These are phyloP conservation scores for Caenorhabditis sp. DNA, from an alignment of 2,888 invertebrate genomes.

Conservation along the genomic window DNA sequence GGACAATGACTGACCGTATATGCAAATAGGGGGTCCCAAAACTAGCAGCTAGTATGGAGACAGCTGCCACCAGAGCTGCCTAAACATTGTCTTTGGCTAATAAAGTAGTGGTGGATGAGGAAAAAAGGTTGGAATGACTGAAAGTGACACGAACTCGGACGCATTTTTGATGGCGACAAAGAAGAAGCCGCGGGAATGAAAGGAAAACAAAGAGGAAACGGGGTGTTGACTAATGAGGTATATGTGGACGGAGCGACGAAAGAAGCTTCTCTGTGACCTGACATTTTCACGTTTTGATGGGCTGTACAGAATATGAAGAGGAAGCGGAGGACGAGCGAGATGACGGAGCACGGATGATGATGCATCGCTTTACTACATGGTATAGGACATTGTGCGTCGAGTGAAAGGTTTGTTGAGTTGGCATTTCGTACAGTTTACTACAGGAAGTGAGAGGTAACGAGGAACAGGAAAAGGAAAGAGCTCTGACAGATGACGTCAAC, in stretches of 20 bases:
- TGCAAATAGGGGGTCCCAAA: conserved; percentile 45
- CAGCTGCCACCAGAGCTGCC: conserved; percentile 32
- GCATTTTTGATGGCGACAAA: not conserved
- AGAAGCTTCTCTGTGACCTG: not conserved
- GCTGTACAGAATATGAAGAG: not conserved
- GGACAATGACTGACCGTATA: conserved; percentile 38
- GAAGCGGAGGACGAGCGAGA: not conserved
- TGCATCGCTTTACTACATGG: conserved; percentile 48
- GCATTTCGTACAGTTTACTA: not conserved
- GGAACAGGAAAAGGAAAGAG: too few species aligned
- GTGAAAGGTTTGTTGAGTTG: not conserved
- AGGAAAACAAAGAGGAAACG: conserved; percentile 2
- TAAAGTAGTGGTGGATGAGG: not conserved
- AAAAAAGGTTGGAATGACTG: not conserved
- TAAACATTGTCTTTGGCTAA: conserved; percentile 19
- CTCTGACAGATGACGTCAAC: too few species aligned
- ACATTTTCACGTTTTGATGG: conserved; percentile 4
- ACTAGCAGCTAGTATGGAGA: conserved; percentile 23
- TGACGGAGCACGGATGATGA: conserved; percentile 21
- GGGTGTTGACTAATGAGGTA: conserved; percentile 13
- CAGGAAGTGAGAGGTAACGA: not conserved
- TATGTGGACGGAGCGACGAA: not conserved
- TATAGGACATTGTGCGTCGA: too few species aligned
- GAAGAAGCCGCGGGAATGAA: not conserved
- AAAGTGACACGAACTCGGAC: conserved; percentile 2